Conservation (phyloP, 30 jellyfish, hydroid and myxozoan genomes). For the Aurelia aurita complex sp. Pacific region DNA sequence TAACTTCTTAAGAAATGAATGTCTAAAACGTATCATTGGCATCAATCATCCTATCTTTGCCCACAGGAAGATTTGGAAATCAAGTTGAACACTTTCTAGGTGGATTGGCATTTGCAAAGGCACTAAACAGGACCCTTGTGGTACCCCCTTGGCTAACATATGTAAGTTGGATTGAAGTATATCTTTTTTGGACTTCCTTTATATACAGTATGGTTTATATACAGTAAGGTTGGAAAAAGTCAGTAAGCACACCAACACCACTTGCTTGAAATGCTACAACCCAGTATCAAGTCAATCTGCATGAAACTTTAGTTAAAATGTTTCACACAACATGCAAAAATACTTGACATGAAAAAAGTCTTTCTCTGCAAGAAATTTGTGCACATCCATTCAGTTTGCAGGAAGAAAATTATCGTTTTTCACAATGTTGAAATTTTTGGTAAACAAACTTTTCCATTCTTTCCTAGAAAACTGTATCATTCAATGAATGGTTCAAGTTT, state of each 20-base stretch:
- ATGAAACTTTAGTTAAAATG: no score
- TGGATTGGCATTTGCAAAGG: slow-evolving; percentile 73
- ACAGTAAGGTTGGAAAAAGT: background rate
- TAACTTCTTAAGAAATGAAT: background rate
- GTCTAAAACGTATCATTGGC: background rate
- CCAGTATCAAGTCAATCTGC: no score
- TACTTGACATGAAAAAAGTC: no score
- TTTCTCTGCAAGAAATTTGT: no score
- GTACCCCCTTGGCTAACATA: slow-evolving; percentile 71
- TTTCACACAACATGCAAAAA: no score
- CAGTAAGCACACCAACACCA: no score
- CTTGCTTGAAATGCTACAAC: no score
- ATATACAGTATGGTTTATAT: background rate
- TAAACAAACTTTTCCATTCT: background rate
- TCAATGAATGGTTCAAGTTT: slow-evolving; percentile 54
- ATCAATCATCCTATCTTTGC: background rate
- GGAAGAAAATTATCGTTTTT: no score
- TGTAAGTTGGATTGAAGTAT: slow-evolving; percentile 11
- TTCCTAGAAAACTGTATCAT: slow-evolving; percentile 35
- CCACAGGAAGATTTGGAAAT: slow-evolving; percentile 69
- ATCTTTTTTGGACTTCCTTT: background rate
- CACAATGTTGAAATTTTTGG: no score
- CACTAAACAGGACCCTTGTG: slow-evolving; percentile 61
- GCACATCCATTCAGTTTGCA: no score
- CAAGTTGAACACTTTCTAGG: slow-evolving; percentile 74